These are phyloP conservation scores for Oryctolagus cuniculus DNA, from an alignment of 2,113 vertebrate species.

Conservation along the genomic window DNA sequence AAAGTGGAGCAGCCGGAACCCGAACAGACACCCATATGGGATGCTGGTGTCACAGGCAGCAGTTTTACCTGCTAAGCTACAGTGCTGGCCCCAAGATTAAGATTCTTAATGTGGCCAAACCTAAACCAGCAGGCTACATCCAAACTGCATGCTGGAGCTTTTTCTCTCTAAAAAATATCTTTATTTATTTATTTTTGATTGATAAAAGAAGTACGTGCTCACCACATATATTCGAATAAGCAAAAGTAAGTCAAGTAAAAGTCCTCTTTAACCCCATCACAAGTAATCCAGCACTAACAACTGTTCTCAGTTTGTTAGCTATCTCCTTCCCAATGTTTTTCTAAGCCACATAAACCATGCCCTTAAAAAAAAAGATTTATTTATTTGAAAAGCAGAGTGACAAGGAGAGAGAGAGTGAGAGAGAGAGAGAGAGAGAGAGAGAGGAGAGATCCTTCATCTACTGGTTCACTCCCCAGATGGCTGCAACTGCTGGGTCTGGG, in stretches of 20 bases:
- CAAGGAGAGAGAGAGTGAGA: no score
- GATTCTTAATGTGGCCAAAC: background rate
- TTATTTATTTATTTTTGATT: background rate
- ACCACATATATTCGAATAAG: conserved; percentile 49
- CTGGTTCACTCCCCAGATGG: no score
- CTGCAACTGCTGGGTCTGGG: no score
- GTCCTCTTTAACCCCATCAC: background rate
- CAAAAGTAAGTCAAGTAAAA: conserved; percentile 47
- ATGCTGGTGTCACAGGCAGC: no score
- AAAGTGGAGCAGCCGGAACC: no score
- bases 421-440: no score
- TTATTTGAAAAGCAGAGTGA: no score
- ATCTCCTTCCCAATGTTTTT: conserved; percentile 39
- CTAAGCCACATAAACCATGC: background rate
- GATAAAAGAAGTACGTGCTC: conserved; percentile 13
- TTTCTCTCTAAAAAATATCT: background rate
- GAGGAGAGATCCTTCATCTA: no score
- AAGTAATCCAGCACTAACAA: background rate
- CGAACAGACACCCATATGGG: no score
- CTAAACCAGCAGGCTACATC: background rate
- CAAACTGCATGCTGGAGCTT: background rate
- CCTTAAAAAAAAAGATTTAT: background rate
- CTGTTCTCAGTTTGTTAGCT: conserved; percentile 26
- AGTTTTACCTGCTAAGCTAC: no score
- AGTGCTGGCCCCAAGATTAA: background rate